Percentiles rank a stretch among this genome's conserved stretches.
Conservation (phyloP, 2,113 vertebrate genomes). For the Rhizomys pruinosus region DNA sequence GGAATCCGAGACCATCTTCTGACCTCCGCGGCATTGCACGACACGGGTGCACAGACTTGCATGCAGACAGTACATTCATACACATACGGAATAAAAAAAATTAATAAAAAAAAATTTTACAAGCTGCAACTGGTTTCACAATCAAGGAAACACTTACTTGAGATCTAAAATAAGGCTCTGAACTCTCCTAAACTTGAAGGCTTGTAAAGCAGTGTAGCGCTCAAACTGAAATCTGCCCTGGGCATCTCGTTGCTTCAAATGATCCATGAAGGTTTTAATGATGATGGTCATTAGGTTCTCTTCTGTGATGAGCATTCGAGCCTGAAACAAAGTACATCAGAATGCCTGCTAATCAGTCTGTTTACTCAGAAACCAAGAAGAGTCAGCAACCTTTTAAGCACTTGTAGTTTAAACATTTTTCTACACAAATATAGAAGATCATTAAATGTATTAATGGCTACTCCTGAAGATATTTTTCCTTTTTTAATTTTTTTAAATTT, state of each 20-base stretch:
- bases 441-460: constrained; percentile 21
- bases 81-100: too few relatives aligned
- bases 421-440: background rate
- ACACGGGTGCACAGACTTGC: too few relatives aligned
- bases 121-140: constrained; percentile 6
- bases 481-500: too few relatives aligned
- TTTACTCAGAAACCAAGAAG: constrained; percentile 3
- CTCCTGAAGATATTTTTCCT: constrained; percentile 67
- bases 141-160: constrained; percentile 89
- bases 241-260: constrained; percentile 93
- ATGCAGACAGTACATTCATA: too few relatives aligned
- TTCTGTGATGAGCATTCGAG: constrained; percentile 96
- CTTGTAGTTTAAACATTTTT: background rate
- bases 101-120: too few relatives aligned
- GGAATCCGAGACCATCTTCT: too few relatives aligned
- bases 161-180: constrained; percentile 98
- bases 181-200: constrained; percentile 97
- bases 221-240: constrained; percentile 98
- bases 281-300: constrained; percentile 97
- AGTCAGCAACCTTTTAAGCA: constrained; percentile 8
- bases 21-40: too few relatives aligned
- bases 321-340: constrained; percentile 87
- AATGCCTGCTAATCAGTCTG: constrained; percentile 64
- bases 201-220: constrained; percentile 96
- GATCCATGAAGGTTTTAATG: constrained; percentile 97